Conservation (phyloP, 2,797 vertebrate genomes). For the Rhinophrynus dorsalis region DNA sequence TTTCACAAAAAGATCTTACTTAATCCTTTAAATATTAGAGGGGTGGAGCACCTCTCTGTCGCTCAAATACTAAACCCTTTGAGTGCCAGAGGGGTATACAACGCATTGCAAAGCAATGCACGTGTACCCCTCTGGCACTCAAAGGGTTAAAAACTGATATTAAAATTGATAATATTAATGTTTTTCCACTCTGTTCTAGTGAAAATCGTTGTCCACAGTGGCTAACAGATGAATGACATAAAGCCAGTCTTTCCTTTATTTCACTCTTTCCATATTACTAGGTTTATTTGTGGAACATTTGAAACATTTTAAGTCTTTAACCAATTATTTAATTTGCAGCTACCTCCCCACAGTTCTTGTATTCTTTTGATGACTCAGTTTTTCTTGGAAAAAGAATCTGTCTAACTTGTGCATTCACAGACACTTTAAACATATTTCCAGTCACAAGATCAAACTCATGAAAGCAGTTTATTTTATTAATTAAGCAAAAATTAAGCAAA, state of each 20-base stretch:
- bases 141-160: too few relatives aligned
- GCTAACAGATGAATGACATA: conserved; percentile 9
- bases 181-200: conserved; percentile 28
- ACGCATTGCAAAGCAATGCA: too few relatives aligned
- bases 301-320: conserved; percentile 32
- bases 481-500: neutral
- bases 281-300: conserved; percentile 40
- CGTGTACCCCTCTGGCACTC: too few relatives aligned
- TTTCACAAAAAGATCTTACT: too few relatives aligned
- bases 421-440: conserved; percentile 24
- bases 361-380: conserved; percentile 35
- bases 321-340: conserved; percentile 37
- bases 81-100: too few relatives aligned
- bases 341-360: conserved; percentile 1
- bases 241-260: neutral
- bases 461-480: neutral
- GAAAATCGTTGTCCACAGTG: conserved; percentile 1
- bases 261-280: conserved; percentile 33
- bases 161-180: conserved; percentile 13
- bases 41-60: too few relatives aligned
- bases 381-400: conserved; percentile 29
- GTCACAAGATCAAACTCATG: conserved; percentile 17
- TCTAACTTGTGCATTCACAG: conserved; percentile 19
- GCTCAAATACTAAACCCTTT: too few relatives aligned
- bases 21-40: too few relatives aligned